phyloP scores from a whole-genome alignment of 2,113 vertebrate species.

The Megaptera novaeangliae region DNA sequence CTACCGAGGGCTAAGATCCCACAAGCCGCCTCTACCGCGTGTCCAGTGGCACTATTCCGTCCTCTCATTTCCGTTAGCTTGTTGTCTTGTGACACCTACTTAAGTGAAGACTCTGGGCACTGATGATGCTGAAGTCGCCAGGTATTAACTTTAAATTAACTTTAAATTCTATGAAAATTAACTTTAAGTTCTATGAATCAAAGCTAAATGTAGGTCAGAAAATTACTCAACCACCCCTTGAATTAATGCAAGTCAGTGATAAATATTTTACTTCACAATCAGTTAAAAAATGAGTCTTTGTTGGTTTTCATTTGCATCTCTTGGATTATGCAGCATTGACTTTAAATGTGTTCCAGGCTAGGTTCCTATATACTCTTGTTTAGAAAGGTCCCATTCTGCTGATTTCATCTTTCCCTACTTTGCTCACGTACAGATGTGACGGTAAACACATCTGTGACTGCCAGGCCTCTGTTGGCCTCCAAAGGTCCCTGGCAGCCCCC shows the following conservation, averaged over 20 bases:
- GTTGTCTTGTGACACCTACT: neutral
- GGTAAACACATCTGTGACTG: neutral
- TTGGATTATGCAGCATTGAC: neutral
- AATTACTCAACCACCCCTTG: neutral
- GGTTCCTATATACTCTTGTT: neutral
- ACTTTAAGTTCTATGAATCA: neutral
- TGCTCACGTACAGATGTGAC: neutral
- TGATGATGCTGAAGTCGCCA: neutral
- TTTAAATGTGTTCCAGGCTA: neutral
- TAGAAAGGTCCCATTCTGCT: neutral
- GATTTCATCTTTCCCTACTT: neutral
- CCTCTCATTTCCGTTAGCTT: neutral
- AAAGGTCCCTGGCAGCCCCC: neutral
- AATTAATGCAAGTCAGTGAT: neutral
- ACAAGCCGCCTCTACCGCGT: neutral
- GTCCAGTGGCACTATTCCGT: neutral
- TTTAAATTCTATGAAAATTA: slow-evolving; percentile 8
- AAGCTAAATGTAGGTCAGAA: slow-evolving; percentile 18
- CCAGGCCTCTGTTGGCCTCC: neutral
- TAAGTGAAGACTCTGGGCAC: neutral
- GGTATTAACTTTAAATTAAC: neutral
- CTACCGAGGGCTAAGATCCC: neutral
- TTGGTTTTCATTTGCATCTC: neutral
- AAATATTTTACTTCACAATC: neutral
- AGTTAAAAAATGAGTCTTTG: neutral